Evolutionary conservation across 2,113 vertebrate species (phyloP), one percentile per base, ranked within the genome.

Genomic region (Monarcha castaneiventris): DNA sequence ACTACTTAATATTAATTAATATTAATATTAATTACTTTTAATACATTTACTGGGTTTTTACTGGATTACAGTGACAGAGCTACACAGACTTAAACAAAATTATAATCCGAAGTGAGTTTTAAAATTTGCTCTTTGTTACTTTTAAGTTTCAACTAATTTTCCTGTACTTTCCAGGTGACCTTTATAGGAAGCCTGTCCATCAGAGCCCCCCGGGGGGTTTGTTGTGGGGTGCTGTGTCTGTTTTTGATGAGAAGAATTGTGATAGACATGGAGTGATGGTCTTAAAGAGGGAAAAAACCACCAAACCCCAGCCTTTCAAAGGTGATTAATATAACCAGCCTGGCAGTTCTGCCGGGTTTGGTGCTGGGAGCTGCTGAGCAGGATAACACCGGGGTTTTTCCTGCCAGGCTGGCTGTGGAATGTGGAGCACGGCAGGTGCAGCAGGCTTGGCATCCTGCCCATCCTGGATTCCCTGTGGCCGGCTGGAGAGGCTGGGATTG

Each of bases 261-360:
- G 37, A 23, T 20, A 19, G 33, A 20, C 37, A 2, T 3, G 4
- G 14, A 32, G 16, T 23, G 62, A 20, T 20, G 4, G 23, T 44
- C 22, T 48, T 5, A 23, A 5, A 23, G 55, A 61, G n/a, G 23
- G 7, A 5, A 13, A 10, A 48, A 39, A 26, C 30, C 68, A n/a
- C n/a, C 68, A 43, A 68, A 37, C 8, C 19, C 10, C 49, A 73
- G 3, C 8, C 37, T 91, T 74, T 39, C 4, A 6, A n/a, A 37
- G 4, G 3, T 16, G 33, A 16, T 91, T 11, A n/a, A 6, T 37
- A 0, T 3, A 37, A 44, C 20, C 15, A 25, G 51, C 2, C 3
- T 51, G 75, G 23, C 39, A 32, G 18, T 32, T 13, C 6, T 30
- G 80, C 3, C 27, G 27, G 58, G 43, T 13, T 39, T 37, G n/a